Evolutionary conservation across 1,140 invertebrate genomes (phyloP).

Genomic region (Drepana arcuata): DNA sequence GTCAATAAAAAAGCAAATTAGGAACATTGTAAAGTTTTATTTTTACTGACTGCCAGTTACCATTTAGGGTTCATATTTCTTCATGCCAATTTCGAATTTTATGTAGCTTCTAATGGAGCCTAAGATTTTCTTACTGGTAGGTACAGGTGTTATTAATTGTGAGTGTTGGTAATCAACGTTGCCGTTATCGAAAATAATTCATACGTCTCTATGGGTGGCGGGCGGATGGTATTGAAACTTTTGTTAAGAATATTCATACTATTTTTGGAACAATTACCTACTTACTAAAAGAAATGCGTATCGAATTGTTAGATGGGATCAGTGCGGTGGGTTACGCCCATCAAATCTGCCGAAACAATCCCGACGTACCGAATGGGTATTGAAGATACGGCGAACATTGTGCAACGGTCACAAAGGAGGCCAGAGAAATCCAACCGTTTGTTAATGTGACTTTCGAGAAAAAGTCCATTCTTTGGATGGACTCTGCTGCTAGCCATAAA

Average conservation of each 20-base stretch:
- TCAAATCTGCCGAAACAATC: constrained; percentile 57
- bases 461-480: constrained; percentile 1
- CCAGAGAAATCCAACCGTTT: constrained; percentile 43
- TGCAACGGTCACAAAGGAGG: constrained; percentile 53
- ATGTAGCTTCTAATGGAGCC: too few relatives aligned
- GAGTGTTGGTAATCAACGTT: too few relatives aligned
- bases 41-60: too few relatives aligned
- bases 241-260: not conserved
- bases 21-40: constrained; percentile 60
- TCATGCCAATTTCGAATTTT: too few relatives aligned
- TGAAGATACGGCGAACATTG: constrained; percentile 38
- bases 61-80: constrained; percentile 44
- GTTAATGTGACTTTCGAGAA: constrained; percentile 32
- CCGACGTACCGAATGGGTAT: constrained; percentile 24
- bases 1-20: constrained; percentile 52
- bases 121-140: too few relatives aligned
- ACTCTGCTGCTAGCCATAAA: constrained; percentile 25
- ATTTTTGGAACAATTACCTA: constrained; percentile 30
- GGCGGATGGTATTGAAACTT: too few relatives aligned
- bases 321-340: constrained; percentile 46
- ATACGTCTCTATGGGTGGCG: constrained; percentile 6
- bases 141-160: too few relatives aligned
- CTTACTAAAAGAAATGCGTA: constrained; percentile 49
- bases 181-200: too few relatives aligned
- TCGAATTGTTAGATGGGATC: constrained; percentile 65